Conservation (phyloP, 2,888 invertebrate species). For the Serripes groenlandicus region DNA sequence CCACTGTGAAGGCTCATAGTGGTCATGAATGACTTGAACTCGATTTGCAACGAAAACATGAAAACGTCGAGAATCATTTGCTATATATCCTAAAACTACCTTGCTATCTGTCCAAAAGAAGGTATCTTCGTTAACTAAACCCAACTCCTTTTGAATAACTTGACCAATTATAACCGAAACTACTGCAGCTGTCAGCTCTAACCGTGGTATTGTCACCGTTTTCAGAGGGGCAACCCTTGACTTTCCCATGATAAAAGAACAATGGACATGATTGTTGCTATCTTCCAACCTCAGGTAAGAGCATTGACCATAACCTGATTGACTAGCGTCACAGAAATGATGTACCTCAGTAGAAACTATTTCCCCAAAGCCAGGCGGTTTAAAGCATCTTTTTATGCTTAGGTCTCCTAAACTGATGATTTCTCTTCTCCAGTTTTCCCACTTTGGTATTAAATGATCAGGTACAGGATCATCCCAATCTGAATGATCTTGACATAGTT, state of each 20-base stretch:
- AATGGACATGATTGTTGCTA: background rate
- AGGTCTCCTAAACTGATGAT: background rate
- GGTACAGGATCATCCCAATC: constrained; percentile 65
- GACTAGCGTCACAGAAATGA: constrained; percentile 60
- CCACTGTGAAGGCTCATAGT: constrained; percentile 62
- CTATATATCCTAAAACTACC: constrained; percentile 68
- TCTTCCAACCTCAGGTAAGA: constrained; percentile 37
- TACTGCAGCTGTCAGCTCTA: constrained; percentile 66
- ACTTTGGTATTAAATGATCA: constrained; percentile 24
- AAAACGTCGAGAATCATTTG: constrained; percentile 65
- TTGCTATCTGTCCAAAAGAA: constrained; percentile 67
- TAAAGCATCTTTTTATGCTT: constrained; percentile 43
- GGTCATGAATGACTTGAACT: constrained; percentile 67
- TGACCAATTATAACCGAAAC: background rate
- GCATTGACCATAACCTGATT: constrained; percentile 47
- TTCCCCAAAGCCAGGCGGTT: constrained; percentile 15
- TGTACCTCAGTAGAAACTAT: constrained; percentile 33
- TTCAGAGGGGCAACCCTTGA: constrained; percentile 41
- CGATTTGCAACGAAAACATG: constrained; percentile 72
- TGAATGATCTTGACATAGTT: constrained; percentile 40
- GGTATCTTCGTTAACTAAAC: constrained; percentile 18
- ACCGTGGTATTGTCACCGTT: constrained; percentile 59
- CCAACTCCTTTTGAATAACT: constrained; percentile 33
- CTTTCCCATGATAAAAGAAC: constrained; percentile 21
- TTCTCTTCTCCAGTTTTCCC: constrained; percentile 42